phyloP scores from a whole-genome alignment of 2,888 invertebrate genomes.

The Theristus sp. region DNA sequence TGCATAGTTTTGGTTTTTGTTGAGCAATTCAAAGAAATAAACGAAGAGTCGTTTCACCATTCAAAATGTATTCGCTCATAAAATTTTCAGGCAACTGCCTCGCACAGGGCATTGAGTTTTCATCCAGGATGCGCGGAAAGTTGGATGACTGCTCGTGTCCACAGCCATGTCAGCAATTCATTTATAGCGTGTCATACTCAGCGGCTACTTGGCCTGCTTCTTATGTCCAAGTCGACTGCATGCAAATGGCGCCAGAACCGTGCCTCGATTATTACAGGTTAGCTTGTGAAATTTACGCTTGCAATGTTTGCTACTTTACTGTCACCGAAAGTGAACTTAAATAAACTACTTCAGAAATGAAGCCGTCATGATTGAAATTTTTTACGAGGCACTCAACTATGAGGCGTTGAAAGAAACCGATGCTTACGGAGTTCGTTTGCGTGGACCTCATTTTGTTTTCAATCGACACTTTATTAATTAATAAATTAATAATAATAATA shows the following conservation, averaged over 20 bases:
- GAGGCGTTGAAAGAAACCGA: constrained; percentile 20
- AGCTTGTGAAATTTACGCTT: no score
- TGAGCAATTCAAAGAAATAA: no score
- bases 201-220: constrained; percentile 18
- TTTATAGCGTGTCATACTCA: constrained; percentile 16
- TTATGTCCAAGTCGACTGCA: not conserved
- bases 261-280: constrained; percentile 17
- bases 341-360: constrained; percentile 8
- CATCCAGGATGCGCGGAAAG: constrained; percentile 13
- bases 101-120: constrained; percentile 14
- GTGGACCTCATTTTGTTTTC: no score
- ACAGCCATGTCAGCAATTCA: constrained; percentile 17
- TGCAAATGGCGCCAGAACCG: constrained; percentile 12
- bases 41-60: no score
- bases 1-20: not conserved
- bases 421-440: constrained; percentile 19
- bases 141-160: constrained; percentile 14
- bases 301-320: no score
- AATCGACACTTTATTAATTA: no score
- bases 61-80: no score
- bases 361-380: constrained; percentile 20
- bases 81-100: constrained; percentile 18
- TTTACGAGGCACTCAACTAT: constrained; percentile 24
- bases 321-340: no score
- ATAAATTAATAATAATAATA: no score